A percentile compares a stretch with the other conserved stretches of the same genome.
phyloP scores from a whole-genome alignment of 2,888 invertebrate species.

The Lathronympha strigana region DNA sequence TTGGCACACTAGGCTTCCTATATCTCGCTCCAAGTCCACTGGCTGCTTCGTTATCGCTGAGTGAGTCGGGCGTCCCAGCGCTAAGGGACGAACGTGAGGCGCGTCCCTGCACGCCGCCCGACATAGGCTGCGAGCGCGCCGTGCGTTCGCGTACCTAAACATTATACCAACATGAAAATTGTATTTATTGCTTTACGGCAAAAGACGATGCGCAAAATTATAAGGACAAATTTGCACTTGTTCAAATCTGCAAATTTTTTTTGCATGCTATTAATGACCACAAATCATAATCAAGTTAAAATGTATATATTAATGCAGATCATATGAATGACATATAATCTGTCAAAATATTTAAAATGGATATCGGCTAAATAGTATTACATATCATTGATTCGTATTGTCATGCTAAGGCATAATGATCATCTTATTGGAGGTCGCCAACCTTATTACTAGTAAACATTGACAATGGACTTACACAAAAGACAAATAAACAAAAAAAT shows the following conservation, averaged over 20 bases:
- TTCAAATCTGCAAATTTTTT: not conserved
- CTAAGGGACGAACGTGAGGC: slow-evolving; percentile 91
- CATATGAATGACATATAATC: slow-evolving; percentile 27
- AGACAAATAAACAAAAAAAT: slow-evolving; percentile 58
- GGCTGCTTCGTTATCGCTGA: slow-evolving; percentile 94
- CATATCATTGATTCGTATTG: slow-evolving; percentile 9
- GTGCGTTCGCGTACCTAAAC: slow-evolving; percentile 96
- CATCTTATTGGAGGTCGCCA: slow-evolving; percentile 47
- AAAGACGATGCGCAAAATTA: not conserved
- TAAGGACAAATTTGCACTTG: not conserved
- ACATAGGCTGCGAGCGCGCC: slow-evolving; percentile 96
- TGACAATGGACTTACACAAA: slow-evolving; percentile 60
- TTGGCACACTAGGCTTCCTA: slow-evolving; percentile 87
- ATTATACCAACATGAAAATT: slow-evolving; percentile 29
- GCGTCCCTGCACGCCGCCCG: slow-evolving; percentile 81
- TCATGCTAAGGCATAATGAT: slow-evolving; percentile 67
- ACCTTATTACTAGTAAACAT: slow-evolving; percentile 60
- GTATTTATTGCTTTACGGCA: not conserved
- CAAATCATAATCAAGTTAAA: not conserved
- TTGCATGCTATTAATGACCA: not conserved
- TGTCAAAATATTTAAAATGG: slow-evolving; percentile 8
- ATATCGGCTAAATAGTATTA: slow-evolving; percentile 1
- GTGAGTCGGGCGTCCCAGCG: slow-evolving; percentile 94
- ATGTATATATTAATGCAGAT: not conserved
- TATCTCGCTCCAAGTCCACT: slow-evolving; percentile 87